Conservation (phyloP, 2,113 vertebrate species). For the Sander lucioperca region DNA sequence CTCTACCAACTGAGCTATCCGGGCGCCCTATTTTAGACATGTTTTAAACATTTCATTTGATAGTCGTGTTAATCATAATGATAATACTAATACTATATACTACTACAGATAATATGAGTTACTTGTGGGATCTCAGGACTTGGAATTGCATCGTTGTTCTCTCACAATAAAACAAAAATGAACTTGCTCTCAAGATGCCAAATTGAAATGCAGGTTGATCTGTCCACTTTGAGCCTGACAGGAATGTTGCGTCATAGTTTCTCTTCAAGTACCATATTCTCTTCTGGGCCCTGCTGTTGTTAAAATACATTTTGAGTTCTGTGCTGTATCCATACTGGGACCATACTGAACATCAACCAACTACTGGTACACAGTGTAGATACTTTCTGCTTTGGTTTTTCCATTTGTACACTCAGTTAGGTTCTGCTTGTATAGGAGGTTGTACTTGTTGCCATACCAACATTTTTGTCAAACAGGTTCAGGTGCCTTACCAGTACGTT, state of each 20-base stretch:
- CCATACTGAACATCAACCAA: background rate
- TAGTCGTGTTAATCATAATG: too few species aligned
- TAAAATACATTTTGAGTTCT: background rate
- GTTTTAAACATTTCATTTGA: too few species aligned
- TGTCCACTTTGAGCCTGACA: background rate
- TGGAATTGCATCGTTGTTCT: background rate
- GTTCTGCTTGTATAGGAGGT: background rate
- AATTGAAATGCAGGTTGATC: background rate
- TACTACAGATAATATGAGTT: background rate
- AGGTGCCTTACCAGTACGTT: constrained; percentile 11
- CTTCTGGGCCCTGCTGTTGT: background rate
- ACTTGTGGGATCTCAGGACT: background rate
- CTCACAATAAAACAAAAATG: background rate
- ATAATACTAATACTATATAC: too few species aligned
- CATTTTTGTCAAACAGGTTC: background rate
- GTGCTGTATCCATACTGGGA: background rate
- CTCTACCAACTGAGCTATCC: too few species aligned
- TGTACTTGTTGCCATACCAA: background rate
- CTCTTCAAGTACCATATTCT: background rate
- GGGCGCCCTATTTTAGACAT: too few species aligned
- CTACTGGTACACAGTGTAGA: constrained; percentile 3
- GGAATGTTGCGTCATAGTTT: constrained; percentile 12
- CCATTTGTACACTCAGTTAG: background rate
- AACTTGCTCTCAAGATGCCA: background rate
- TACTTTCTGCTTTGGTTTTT: background rate